phyloP scores from a whole-genome alignment of 2,888 invertebrate species.

The Drosophila mercatorum region DNA sequence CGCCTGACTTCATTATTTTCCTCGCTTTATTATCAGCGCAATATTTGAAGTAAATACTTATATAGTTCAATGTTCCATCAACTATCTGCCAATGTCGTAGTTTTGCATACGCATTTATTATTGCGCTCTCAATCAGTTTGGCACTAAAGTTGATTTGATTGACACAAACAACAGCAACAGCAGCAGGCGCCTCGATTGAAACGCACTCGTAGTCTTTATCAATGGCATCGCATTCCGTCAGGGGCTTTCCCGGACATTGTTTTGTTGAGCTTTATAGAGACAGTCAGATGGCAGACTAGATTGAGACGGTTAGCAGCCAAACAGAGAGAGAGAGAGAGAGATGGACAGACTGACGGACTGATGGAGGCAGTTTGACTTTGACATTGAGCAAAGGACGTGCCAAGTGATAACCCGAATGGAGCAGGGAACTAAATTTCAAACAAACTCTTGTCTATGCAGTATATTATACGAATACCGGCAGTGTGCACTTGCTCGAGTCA shows the following conservation, averaged over 20 bases:
- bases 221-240: conserved; percentile 10
- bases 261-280: conserved; percentile 50
- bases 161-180: conserved; percentile 25
- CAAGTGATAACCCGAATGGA: conserved; percentile 27
- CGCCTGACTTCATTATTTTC: background rate
- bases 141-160: conserved; percentile 50
- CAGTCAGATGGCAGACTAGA: conserved; percentile 39
- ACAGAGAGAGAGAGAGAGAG: background rate
- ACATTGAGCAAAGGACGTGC: conserved; percentile 70
- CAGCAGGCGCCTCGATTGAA: conserved; percentile 32
- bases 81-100: conserved; percentile 1
- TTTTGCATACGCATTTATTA: conserved; percentile 33
- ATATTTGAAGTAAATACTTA: background rate
- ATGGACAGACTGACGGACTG: conserved; percentile 31
- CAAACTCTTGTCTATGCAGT: background rate
- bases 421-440: conserved; percentile 1
- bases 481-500: conserved; percentile 44
- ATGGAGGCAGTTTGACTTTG: conserved; percentile 64
- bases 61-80: background rate
- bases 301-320: conserved; percentile 51
- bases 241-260: conserved; percentile 37
- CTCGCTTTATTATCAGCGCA: background rate
- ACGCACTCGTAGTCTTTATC: conserved; percentile 21
- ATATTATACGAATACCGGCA: conserved; percentile 16
- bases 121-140: conserved; percentile 48